phyloP scores from a whole-genome alignment of 2,888 invertebrate genomes.

The Dysmachus trigonus region DNA sequence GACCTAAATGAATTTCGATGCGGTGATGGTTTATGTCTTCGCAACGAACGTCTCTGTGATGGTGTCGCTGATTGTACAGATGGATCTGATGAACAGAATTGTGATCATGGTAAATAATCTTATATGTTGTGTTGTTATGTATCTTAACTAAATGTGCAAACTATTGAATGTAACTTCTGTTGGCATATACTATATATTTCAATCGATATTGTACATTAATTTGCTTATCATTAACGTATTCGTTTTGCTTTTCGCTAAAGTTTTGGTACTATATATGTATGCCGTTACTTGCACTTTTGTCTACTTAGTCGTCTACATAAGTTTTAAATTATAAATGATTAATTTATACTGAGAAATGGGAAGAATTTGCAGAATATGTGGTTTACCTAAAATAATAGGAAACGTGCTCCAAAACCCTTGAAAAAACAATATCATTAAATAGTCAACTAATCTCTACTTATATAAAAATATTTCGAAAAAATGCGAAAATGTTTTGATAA shows the following conservation, averaged over 20 bases:
- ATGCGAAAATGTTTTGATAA: too few species aligned
- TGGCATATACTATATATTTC: not conserved
- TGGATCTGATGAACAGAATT: conserved; percentile 66
- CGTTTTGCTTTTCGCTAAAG: not conserved
- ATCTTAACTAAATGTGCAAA: not conserved
- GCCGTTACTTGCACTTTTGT: conserved; percentile 9
- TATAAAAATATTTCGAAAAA: too few species aligned
- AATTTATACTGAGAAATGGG: not conserved
- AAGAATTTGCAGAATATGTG: not conserved
- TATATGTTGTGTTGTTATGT: conserved; percentile 38
- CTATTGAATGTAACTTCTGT: not conserved
- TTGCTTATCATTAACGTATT: not conserved
- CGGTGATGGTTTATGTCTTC: conserved; percentile 65
- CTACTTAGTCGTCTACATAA: not conserved
- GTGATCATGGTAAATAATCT: conserved; percentile 56
- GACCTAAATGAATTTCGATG: conserved; percentile 9
- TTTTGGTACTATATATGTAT: conserved; percentile 10
- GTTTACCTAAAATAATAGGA: too few species aligned
- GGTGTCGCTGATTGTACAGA: conserved; percentile 69
- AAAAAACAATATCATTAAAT: too few species aligned
- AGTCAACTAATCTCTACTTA: too few species aligned
- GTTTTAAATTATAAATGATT: not conserved
- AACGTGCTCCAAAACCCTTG: too few species aligned
- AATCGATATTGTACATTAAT: not conserved
- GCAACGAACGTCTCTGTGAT: conserved; percentile 67